These are phyloP conservation scores for Forficula auricularia DNA, from an alignment of 1,140 invertebrate species.

Conservation along the genomic window DNA sequence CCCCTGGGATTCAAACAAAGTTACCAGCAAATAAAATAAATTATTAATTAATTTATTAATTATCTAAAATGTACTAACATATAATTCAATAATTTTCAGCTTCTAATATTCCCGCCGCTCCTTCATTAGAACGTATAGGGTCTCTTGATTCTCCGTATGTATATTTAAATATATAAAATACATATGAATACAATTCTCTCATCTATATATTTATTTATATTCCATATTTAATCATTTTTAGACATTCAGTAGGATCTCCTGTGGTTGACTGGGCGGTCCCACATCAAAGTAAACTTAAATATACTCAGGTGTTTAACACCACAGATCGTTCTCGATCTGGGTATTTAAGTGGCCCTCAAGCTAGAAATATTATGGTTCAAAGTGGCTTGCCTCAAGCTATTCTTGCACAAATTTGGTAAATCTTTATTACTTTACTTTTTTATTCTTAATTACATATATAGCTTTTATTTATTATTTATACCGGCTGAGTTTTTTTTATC, in stretches of 20 bases:
- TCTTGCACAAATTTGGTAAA: constrained; percentile 86
- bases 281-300: constrained; percentile 77
- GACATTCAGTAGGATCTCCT: constrained; percentile 20
- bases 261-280: constrained; percentile 69
- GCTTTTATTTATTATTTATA: too few species aligned
- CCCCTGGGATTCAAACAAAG: too few species aligned
- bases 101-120: constrained; percentile 13
- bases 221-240: constrained; percentile 1
- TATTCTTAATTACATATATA: constrained; percentile 4
- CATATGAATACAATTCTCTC: too few species aligned
- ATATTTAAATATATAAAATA: too few species aligned
- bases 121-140: constrained; percentile 25
- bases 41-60: too few species aligned
- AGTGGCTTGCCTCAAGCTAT: constrained; percentile 74
- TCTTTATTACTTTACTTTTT: constrained; percentile 7
- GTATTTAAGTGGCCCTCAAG: constrained; percentile 78
- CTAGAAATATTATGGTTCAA: constrained; percentile 83
- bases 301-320: constrained; percentile 88
- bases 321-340: constrained; percentile 74
- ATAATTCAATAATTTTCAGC: too few species aligned
- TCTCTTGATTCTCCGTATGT: constrained; percentile 34
- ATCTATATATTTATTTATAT: too few species aligned
- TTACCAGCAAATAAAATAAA: too few species aligned
- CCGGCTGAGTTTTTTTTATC: too few species aligned
- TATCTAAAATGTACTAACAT: too few species aligned